Conservation (phyloP, 1,140 invertebrate genomes). For the Oryzaephilus surinamensis region DNA sequence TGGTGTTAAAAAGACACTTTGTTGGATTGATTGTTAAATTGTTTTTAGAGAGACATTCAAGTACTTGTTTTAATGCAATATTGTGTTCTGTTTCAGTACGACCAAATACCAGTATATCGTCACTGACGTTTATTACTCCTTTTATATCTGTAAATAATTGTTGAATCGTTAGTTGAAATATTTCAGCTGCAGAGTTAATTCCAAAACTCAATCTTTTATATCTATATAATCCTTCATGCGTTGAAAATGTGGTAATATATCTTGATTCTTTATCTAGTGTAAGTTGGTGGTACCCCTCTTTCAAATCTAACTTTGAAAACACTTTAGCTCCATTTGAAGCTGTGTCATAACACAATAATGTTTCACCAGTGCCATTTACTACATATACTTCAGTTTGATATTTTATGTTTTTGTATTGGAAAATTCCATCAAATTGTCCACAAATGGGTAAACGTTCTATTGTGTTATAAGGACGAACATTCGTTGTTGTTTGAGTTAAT, state of each 20-base stretch:
- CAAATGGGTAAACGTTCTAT: background rate
- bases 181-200: slow-evolving; percentile 9
- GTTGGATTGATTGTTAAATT: too few species aligned
- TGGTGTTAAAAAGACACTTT: too few species aligned
- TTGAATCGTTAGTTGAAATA: background rate
- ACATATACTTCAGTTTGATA: too few species aligned
- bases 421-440: background rate
- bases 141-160: background rate
- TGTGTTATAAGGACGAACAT: background rate
- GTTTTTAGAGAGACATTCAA: too few species aligned
- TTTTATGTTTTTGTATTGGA: slow-evolving; percentile 1
- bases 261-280: slow-evolving; percentile 16
- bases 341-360: too few species aligned
- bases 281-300: slow-evolving; percentile 11
- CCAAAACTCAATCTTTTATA: slow-evolving; percentile 32
- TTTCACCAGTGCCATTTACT: too few species aligned
- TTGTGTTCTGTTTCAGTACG: too few species aligned
- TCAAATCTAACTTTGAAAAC: slow-evolving; percentile 15
- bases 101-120: too few species aligned
- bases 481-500: background rate
- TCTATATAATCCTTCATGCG: slow-evolving; percentile 27
- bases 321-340: slow-evolving; percentile 15
- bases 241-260: slow-evolving; percentile 33
- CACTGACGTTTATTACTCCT: background rate
- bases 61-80: too few species aligned